These are phyloP conservation scores for Tapirus indicus DNA, from an alignment of 2,797 vertebrate genomes.

Conservation along the genomic window DNA sequence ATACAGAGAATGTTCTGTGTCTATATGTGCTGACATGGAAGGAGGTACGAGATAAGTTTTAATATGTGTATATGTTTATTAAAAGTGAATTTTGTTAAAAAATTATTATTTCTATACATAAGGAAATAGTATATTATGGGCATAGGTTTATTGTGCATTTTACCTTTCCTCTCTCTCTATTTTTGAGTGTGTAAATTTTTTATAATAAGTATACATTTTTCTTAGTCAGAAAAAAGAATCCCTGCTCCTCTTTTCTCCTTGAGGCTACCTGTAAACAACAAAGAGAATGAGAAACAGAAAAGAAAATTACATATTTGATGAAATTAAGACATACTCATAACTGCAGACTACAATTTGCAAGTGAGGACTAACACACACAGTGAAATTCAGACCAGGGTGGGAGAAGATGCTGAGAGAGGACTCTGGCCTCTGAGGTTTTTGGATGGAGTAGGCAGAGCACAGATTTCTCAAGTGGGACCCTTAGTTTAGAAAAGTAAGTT, in stretches of 20 bases:
- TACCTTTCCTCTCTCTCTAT: background rate
- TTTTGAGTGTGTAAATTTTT: background rate
- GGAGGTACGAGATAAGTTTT: background rate
- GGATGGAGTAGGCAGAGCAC: background rate
- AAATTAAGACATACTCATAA: background rate
- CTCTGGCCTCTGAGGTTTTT: background rate
- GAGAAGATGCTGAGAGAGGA: background rate
- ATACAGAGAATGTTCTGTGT: background rate
- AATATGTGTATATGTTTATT: background rate
- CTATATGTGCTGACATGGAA: background rate
- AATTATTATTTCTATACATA: background rate
- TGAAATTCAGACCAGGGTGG: background rate
- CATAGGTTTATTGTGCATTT: background rate
- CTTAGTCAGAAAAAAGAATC: background rate
- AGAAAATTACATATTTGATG: background rate
- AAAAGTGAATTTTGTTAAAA: constrained; percentile 1
- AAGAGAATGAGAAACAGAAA: background rate
- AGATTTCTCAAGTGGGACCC: background rate
- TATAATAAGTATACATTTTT: background rate
- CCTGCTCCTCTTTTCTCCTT: background rate
- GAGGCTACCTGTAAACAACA: background rate
- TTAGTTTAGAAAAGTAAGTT: background rate
- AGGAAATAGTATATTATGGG: background rate
- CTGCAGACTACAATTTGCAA: background rate
- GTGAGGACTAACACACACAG: background rate